Conservation (phyloP, 2,113 vertebrate genomes). For the Lanius collurio region DNA sequence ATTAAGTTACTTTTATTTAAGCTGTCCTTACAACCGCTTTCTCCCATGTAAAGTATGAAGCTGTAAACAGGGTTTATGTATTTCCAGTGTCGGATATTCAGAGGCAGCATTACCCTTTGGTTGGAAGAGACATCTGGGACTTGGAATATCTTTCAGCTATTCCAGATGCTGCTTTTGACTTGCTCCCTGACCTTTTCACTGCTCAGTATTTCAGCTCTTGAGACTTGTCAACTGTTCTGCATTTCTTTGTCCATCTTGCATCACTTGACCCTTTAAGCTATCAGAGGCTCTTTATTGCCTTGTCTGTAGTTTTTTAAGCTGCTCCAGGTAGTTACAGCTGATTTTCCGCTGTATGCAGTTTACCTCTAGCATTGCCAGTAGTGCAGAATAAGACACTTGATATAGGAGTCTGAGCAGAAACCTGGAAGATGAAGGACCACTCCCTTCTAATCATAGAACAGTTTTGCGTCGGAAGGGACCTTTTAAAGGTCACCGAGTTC, state of each 20-base stretch:
- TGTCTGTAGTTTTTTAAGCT: neutral
- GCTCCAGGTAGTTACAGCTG: neutral
- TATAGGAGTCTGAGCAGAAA: neutral
- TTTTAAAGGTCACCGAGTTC: neutral
- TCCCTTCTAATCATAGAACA: neutral
- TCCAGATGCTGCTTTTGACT: slow-evolving; percentile 23
- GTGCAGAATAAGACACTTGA: neutral
- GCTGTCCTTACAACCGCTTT: neutral
- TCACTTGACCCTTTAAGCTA: neutral
- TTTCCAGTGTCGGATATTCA: neutral
- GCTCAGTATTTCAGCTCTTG: neutral
- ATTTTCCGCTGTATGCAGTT: neutral
- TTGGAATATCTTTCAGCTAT: neutral
- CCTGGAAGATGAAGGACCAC: neutral
- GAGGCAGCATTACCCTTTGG: neutral
- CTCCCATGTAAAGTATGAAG: neutral
- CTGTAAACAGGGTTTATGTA: neutral
- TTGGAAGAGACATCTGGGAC: neutral
- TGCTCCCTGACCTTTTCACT: slow-evolving; percentile 22
- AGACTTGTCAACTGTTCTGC: neutral
- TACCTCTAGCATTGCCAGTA: neutral
- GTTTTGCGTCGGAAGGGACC: neutral
- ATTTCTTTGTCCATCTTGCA: neutral
- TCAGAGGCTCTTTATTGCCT: neutral
- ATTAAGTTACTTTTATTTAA: neutral